Conservation (phyloP, 2,888 invertebrate species). For the Eucera pruinosa region DNA sequence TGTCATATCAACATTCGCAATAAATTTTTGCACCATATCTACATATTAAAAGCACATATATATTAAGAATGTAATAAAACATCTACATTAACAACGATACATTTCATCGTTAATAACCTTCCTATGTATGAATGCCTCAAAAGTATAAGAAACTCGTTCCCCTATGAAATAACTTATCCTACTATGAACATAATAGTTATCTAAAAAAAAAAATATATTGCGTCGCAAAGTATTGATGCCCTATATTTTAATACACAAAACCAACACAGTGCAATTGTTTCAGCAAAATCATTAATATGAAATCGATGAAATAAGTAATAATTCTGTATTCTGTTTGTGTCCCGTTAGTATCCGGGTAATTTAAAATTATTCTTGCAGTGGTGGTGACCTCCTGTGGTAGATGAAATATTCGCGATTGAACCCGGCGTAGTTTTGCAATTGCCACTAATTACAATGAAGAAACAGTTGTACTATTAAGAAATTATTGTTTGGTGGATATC, state of each 20-base stretch:
- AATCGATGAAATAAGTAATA: constrained; percentile 39
- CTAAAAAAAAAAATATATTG: constrained; percentile 5
- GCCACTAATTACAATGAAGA: constrained; percentile 47
- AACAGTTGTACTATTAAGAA: constrained; percentile 18
- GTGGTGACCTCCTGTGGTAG: constrained; percentile 64
- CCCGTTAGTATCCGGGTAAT: constrained; percentile 23
- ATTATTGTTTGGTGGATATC: constrained; percentile 11
- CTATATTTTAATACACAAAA: background rate
- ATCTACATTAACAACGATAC: background rate
- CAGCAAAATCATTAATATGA: constrained; percentile 21
- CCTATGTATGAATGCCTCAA: background rate
- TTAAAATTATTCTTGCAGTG: constrained; percentile 50
- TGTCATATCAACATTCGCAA: background rate
- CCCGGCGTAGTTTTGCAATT: constrained; percentile 45
- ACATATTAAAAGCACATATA: background rate
- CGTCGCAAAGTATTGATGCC: background rate
- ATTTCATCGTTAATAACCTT: background rate
- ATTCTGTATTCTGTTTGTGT: constrained; percentile 7
- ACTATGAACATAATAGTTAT: constrained; percentile 7
- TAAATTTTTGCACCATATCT: background rate
- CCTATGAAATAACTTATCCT: background rate
- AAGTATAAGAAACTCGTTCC: background rate
- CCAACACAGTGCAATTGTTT: background rate
- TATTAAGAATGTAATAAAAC: background rate
- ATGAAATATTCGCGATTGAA: constrained; percentile 47